Percentiles rank a stretch among this genome's conserved stretches.
These are phyloP conservation scores for Pammene fasciana DNA, from an alignment of 2,888 invertebrate genomes.

Conservation along the genomic window DNA sequence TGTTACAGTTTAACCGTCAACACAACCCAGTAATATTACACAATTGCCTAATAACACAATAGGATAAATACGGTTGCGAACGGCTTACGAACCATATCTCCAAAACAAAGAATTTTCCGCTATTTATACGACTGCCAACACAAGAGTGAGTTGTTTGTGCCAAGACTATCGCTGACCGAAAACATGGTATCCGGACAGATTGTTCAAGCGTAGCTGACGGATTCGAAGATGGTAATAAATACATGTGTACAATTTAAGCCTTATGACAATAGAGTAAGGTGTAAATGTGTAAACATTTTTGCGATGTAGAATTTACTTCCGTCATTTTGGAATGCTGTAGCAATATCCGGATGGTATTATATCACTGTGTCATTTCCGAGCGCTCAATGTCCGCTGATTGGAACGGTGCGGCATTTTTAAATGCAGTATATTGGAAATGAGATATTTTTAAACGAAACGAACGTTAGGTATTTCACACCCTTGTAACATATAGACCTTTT, in stretches of 20 bases:
- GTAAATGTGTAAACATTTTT: background rate
- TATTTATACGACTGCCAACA: slow-evolving; percentile 34
- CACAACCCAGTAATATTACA: background rate
- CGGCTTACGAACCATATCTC: slow-evolving; percentile 26
- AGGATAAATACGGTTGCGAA: slow-evolving; percentile 3
- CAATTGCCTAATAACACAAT: slow-evolving; percentile 4
- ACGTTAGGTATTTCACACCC: background rate
- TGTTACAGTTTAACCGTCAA: no score
- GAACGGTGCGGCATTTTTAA: slow-evolving; percentile 20
- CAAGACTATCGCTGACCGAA: slow-evolving; percentile 45
- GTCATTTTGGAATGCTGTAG: background rate
- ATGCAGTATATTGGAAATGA: slow-evolving; percentile 2
- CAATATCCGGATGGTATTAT: slow-evolving; percentile 22
- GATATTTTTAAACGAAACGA: slow-evolving; percentile 15
- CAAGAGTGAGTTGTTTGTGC: slow-evolving; percentile 43
- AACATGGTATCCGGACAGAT: slow-evolving; percentile 37
- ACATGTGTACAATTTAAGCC: background rate
- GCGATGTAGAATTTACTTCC: background rate
- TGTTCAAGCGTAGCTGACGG: background rate
- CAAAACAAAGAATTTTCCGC: slow-evolving; percentile 35
- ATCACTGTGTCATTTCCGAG: slow-evolving; percentile 32
- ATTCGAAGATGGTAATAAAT: background rate
- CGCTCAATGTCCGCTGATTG: slow-evolving; percentile 23
- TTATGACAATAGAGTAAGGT: slow-evolving; percentile 1
- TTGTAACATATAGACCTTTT: no score